Evolutionary conservation across 2,888 invertebrate species (phyloP), one percentile per base, ranked within the genome.

Genomic region (Mythimna ferrago): DNA sequence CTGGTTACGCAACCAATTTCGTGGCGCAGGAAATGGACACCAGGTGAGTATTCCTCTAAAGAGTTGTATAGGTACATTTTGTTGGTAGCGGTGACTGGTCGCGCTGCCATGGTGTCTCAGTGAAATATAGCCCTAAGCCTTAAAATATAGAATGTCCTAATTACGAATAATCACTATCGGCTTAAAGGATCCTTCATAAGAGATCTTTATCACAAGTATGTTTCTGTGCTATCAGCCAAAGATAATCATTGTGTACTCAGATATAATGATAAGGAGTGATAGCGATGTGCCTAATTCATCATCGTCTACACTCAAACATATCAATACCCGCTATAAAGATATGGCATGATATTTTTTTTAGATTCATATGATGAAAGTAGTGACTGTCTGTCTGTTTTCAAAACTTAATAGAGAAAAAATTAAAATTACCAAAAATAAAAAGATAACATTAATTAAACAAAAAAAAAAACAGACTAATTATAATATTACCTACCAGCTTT

Each of bases 251-350:
- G 63, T 79, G 63, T 80, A 78, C 38, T 0, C 1, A 10, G 74
- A 78, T 73, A 77, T 21, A 11, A 32, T 21, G 76, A 76, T 76
- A 76, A 69, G 35, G 10, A 32, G 16, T 35, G 66, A 78, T 74
- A 74, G 53, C 44, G 26, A 58, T 66, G 56, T 66, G 65, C 54
- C 69, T 74, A 74, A 69, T 70, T 66, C 73, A 78, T 78, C 79
- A 79, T 70, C 41, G 32, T 74, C 26, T 32, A 58, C 38, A 71
- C n/a, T 66, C 53, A 32, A 67, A 78, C 67, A 78, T 68, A 61
- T 57, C 63, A 67, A 73, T 38, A 44, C 2, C 16, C 16, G 48
- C 44, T 44, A 65, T 73, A 78, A 57, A 65, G 73, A 78, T 78
- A 61, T 51, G 1, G 66, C 48, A 48, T n/a, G 57, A 62, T 62